Base-by-base conservation (phyloP, 2,113 vertebrate species). In the Nibea coibor region DNA sequence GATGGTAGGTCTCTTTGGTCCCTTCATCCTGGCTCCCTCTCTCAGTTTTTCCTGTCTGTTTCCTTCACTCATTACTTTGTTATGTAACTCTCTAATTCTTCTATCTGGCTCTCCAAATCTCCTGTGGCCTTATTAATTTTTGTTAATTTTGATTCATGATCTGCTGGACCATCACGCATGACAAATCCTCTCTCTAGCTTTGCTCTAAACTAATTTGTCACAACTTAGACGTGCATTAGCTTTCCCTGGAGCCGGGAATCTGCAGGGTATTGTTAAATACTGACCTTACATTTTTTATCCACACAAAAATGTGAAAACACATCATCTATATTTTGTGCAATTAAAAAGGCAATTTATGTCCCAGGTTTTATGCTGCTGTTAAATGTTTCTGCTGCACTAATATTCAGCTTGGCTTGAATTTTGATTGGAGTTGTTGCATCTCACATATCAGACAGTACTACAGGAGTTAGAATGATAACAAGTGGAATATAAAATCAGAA, bases 1-100 rank as follows among this genome's bases (percentile, higher is more conserved):
- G 98, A 99, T 10, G 98, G 98, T 99, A 97, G 86, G 96, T 75
- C 72, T 20, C 53, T 50, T 54, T n/a, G 22, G 10, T 24, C 8
- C 28, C 4, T 26, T 17, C 11, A 11, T 39, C 4, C 20, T 53
- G 26, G 54, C 26, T 83, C 62, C 67, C 14, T 24, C 51, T 22
- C 35, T 54, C n/a, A 5, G 19, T 82, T 16, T 71, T 31, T 10
- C 53, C 12, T 43, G 48, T 35, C 8, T 24, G 0, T 73, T 67
- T 64, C 42, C 48, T 71, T 59, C 19, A 24, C 47, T 61, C 11
- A 8, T 42, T 16, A 28, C 20, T 20, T 26, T 15, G 28, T 26
- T 31, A 31, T 51, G 9, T 22, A 19, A 11, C 43, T 80, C 35
- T 26, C 19, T 45, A 12, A 31, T 75, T 68, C 0, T 51, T 43